Conservation (phyloP, 1,140 invertebrate species). For the Apis laboriosa region DNA sequence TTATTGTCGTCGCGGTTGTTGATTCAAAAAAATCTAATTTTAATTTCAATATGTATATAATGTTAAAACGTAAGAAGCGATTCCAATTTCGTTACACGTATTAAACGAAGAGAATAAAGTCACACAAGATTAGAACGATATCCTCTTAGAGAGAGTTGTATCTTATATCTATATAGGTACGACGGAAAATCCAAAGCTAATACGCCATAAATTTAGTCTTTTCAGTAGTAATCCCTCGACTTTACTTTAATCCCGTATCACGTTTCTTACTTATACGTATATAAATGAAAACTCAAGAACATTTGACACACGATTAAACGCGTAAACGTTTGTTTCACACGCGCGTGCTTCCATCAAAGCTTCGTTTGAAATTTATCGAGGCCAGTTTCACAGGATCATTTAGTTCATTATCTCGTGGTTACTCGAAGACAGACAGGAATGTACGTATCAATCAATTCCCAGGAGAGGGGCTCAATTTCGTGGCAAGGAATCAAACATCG, state of each 20-base stretch:
- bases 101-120: background rate
- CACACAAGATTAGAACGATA: background rate
- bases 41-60: background rate
- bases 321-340: background rate
- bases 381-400: background rate
- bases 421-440: background rate
- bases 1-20: background rate
- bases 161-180: background rate
- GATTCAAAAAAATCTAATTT: background rate
- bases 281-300: background rate
- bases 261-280: background rate
- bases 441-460: conserved; percentile 37
- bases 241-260: background rate
- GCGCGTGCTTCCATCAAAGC: fast-evolving
- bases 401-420: background rate
- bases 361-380: no score
- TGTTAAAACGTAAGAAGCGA: no score
- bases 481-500: conserved; percentile 26
- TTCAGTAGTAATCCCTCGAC: background rate
- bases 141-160: background rate
- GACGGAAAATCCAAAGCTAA: background rate
- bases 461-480: conserved; percentile 15
- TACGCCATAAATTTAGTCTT: background rate
- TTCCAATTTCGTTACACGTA: background rate
- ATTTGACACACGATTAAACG: background rate